phyloP scores from a whole-genome alignment of 2,113 vertebrate genomes.

The Elephantulus edwardii region DNA sequence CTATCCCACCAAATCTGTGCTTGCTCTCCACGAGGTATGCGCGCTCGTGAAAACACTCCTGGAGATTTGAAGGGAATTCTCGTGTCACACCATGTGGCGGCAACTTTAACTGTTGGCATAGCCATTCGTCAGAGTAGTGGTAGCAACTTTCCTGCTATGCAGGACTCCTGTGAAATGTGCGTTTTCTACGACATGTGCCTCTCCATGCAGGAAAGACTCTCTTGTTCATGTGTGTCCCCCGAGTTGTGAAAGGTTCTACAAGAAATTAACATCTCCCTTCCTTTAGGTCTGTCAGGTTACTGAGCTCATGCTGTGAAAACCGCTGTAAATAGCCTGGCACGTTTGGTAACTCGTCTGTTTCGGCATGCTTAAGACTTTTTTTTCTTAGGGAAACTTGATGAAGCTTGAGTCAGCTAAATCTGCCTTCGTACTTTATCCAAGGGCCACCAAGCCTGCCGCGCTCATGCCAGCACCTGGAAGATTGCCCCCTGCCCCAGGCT shows the following conservation, averaged over 20 bases:
- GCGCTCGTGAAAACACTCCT: constrained; percentile 70
- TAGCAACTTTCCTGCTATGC: constrained; percentile 86
- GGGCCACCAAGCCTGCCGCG: constrained; percentile 56
- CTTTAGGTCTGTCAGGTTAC: constrained; percentile 81
- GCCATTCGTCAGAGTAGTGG: constrained; percentile 79
- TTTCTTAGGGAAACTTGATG: constrained; percentile 66
- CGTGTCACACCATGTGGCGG: constrained; percentile 67
- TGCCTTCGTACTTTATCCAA: constrained; percentile 68
- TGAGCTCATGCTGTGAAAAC: constrained; percentile 76
- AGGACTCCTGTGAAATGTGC: constrained; percentile 82
- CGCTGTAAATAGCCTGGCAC: constrained; percentile 64
- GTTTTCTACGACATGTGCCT: constrained; percentile 83
- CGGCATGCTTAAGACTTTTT: constrained; percentile 66
- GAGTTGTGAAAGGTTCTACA: constrained; percentile 76
- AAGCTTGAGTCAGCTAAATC: constrained; percentile 69
- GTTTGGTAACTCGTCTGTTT: constrained; percentile 49
- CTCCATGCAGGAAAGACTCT: constrained; percentile 77
- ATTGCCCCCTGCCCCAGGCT: constrained; percentile 48
- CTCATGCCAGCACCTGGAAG: constrained; percentile 56
- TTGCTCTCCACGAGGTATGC: constrained; percentile 71
- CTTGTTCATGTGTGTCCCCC: constrained; percentile 67
- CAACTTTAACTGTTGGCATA: constrained; percentile 78
- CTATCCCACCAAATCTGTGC: constrained; percentile 48
- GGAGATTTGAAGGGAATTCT: constrained; percentile 65
- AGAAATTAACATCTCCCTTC: constrained; percentile 77